Base-by-base conservation (phyloP, 1,140 invertebrate species). In the Ephestia elutella region DNA sequence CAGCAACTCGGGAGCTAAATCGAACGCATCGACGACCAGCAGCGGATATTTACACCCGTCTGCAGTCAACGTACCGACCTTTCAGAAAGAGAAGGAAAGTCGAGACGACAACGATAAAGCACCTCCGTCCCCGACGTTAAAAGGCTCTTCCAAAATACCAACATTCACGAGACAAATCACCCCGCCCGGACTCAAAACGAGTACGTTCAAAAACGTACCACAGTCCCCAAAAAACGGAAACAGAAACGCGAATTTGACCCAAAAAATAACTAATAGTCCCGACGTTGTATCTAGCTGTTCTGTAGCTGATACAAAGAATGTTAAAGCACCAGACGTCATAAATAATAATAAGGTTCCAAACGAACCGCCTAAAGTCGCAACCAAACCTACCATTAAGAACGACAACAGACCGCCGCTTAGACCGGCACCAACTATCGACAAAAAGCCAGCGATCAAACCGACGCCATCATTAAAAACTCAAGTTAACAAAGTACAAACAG, bases 21-120 rank as follows among this genome's bases (percentile, higher is more conserved):
- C 90, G 0, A 74, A 70, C 5, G 90, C 90, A 0, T 93, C 93
- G 0, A 93, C 91, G 0, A 92, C 92, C 0, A 93, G 92, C 49
- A 93, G 93, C 51, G 93, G 93, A 0, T 95, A 95, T 75, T 89
- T 95, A 49, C 91, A 92, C 68, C 93, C 94, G 0, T 92, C 93
- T 7, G 91, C 92, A 5, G 85, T 93, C 0, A 94, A 93, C 70
- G 86, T 91, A 21, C 92, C 92, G 1, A 90, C 90, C 8, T 89
- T 74, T 59, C 68, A 77, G 48, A 74, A 75, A 48, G 68, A 75
- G 18, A 70, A 68, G 2, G 60, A 64, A 63, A 19, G 15, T 19
- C 15, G 20, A 20, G 50, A 53, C 21, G 76, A 80, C 10, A 67
- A 75, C 20, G 82, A 80, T 5, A 82, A 82, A 62, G 68, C 74